A percentile compares a stretch with the other conserved stretches of the same genome.
phyloP scores from a whole-genome alignment of 1,140 invertebrate species.

The Cotesia vestalis region DNA sequence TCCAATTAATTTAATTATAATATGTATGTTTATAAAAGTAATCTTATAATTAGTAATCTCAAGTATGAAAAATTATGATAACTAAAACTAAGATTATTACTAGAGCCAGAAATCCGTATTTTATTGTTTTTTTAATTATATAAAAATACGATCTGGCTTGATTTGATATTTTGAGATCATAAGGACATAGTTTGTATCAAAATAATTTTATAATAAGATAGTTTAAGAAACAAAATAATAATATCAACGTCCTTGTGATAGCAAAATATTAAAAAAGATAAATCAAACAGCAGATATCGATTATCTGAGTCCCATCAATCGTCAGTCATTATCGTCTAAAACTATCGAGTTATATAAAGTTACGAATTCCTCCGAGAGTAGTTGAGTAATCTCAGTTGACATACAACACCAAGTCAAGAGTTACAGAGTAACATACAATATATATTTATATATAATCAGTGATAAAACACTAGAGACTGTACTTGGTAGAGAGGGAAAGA shows the following conservation, averaged over 20 bases:
- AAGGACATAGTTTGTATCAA: too few species aligned
- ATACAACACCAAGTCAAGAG: not conserved
- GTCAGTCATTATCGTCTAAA: conserved; percentile 20
- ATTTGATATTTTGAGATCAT: too few species aligned
- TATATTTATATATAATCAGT: too few species aligned
- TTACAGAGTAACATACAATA: not conserved
- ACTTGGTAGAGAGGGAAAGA: not conserved
- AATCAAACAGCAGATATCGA: not conserved
- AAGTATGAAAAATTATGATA: not conserved
- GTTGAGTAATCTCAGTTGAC: not conserved
- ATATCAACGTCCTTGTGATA: too few species aligned
- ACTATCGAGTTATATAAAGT: conserved; percentile 20
- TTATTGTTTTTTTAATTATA: too few species aligned
- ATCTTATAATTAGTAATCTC: conserved; percentile 17
- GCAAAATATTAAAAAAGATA: too few species aligned
- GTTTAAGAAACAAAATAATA: too few species aligned
- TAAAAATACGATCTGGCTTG: too few species aligned
- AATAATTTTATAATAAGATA: too few species aligned
- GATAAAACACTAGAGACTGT: too few species aligned
- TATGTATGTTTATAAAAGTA: conserved; percentile 15
- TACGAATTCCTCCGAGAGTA: not conserved
- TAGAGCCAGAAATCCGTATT: too few species aligned
- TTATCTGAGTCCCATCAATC: conserved; percentile 1
- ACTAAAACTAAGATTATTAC: too few species aligned
- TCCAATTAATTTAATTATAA: conserved; percentile 16